These are phyloP conservation scores for Trematomus bernacchii DNA, from an alignment of 2,797 vertebrate genomes.

Conservation along the genomic window DNA sequence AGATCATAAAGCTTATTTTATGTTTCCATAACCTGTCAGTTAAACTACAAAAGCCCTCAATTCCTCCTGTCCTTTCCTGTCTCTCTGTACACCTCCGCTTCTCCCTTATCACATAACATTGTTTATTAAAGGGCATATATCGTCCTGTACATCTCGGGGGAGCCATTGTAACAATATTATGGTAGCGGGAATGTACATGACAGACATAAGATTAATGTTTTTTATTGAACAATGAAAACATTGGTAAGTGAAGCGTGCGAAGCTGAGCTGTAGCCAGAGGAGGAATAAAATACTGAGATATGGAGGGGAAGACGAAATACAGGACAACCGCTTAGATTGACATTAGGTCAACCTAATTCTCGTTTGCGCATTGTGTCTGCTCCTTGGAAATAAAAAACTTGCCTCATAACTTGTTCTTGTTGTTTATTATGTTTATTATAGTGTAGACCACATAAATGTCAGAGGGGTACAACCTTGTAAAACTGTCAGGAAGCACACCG, in stretches of 20 bases:
- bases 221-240: slow-evolving; percentile 42
- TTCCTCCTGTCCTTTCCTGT: neutral
- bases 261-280: neutral
- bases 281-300: slow-evolving; percentile 31
- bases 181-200: slow-evolving; percentile 16
- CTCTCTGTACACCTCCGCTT: neutral
- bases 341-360: slow-evolving; percentile 27
- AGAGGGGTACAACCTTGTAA: slow-evolving; percentile 12
- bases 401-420: slow-evolving; percentile 20
- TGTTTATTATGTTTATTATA: slow-evolving; percentile 25
- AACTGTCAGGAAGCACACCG: neutral
- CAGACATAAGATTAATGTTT: slow-evolving; percentile 28
- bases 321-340: slow-evolving; percentile 15
- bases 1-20: too few species aligned
- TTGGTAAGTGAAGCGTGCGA: slow-evolving; percentile 9
- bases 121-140: slow-evolving; percentile 51
- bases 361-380: neutral
- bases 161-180: slow-evolving; percentile 52
- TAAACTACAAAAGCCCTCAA: slow-evolving; percentile 4
- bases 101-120: slow-evolving; percentile 31
- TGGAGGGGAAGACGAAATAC: slow-evolving; percentile 22
- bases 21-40: slow-evolving; percentile 16
- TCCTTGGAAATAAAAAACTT: slow-evolving; percentile 17
- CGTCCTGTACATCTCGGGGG: slow-evolving; percentile 14
- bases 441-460: slow-evolving; percentile 25